Evolutionary conservation across 2,113 vertebrate genomes (phyloP).

Genomic region (Bujurquina vittata): DNA sequence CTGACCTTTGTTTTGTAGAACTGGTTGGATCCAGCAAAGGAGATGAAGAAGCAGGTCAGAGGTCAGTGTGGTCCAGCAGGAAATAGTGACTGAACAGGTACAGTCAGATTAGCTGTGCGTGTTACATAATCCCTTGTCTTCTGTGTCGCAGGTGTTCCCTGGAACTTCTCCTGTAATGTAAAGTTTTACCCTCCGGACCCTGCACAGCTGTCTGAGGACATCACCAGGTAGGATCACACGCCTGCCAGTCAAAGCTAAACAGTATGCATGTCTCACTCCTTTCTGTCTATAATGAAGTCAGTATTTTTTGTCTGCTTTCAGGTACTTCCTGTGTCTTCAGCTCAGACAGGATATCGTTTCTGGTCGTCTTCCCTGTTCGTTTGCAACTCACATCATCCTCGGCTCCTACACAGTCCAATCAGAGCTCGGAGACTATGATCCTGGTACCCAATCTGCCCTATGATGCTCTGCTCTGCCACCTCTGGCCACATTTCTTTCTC

Average conservation of each 20-base stretch:
- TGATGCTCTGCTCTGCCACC: no score
- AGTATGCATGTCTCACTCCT: background rate
- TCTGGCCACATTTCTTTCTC: background rate
- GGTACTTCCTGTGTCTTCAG: conserved; percentile 97
- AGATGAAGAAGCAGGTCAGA: conserved; percentile 98
- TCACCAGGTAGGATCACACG: conserved; percentile 87
- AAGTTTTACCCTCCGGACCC: conserved; percentile 98
- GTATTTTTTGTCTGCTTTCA: conserved; percentile 58
- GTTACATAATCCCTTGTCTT: background rate
- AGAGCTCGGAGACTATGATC: conserved; percentile 94
- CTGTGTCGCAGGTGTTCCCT: conserved; percentile 86
- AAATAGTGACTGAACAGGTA: background rate
- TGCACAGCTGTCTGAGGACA: conserved; percentile 94
- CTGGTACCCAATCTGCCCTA: conserved; percentile 28
- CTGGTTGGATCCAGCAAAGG: conserved; percentile 96
- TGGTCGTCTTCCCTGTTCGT: conserved; percentile 92
- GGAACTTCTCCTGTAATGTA: conserved; percentile 96
- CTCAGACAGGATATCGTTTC: conserved; percentile 92
- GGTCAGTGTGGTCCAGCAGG: conserved; percentile 74
- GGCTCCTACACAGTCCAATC: conserved; percentile 96
- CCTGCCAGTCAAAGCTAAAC: background rate
- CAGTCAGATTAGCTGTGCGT: background rate
- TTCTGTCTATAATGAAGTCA: background rate
- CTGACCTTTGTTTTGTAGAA: conserved; percentile 82
- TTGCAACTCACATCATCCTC: conserved; percentile 90